Percentiles rank a stretch among this genome's conserved stretches.
These are phyloP conservation scores for Eristalinus aeneus DNA, from an alignment of 2,888 invertebrate species.

Conservation along the genomic window DNA sequence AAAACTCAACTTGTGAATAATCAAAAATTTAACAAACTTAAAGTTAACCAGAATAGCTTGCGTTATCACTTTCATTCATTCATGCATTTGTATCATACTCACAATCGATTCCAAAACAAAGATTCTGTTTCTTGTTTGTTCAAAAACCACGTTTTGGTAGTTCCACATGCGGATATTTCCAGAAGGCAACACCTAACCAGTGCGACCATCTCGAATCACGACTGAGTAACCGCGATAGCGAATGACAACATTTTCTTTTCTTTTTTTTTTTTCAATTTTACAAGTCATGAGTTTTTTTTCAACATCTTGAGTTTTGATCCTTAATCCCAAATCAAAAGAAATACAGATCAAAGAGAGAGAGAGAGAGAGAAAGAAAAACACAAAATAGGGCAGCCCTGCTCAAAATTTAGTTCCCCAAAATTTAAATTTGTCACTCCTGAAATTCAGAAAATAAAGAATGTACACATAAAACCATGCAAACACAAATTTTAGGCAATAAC, in stretches of 20 bases:
- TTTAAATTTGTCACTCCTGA: constrained; percentile 19
- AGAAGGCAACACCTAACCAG: constrained; percentile 56
- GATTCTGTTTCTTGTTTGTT: not conserved
- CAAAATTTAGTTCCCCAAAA: constrained; percentile 58
- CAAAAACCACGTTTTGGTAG: constrained; percentile 11
- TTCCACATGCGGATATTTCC: not conserved
- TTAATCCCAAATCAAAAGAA: not conserved
- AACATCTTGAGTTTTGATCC: constrained; percentile 29
- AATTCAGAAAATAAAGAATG: constrained; percentile 42
- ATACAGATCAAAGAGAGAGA: not conserved
- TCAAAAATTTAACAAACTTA: not conserved
- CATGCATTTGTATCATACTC: constrained; percentile 11
- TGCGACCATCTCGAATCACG: constrained; percentile 69
- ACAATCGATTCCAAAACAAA: constrained; percentile 6
- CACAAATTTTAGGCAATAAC: constrained; percentile 71
- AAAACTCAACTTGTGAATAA: constrained; percentile 13
- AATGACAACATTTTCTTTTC: not conserved
- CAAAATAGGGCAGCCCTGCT: constrained; percentile 71
- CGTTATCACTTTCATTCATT: constrained; percentile 35
- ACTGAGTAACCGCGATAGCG: constrained; percentile 33
- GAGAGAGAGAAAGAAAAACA: not conserved
- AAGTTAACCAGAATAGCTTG: constrained; percentile 1
- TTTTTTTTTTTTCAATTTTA: constrained; percentile 6
- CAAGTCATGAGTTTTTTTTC: constrained; percentile 1
- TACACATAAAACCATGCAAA: constrained; percentile 58